These are phyloP conservation scores for Blastomussa wellsi DNA, from an alignment of 92 coral and sea anemone genomes.

Conservation along the genomic window DNA sequence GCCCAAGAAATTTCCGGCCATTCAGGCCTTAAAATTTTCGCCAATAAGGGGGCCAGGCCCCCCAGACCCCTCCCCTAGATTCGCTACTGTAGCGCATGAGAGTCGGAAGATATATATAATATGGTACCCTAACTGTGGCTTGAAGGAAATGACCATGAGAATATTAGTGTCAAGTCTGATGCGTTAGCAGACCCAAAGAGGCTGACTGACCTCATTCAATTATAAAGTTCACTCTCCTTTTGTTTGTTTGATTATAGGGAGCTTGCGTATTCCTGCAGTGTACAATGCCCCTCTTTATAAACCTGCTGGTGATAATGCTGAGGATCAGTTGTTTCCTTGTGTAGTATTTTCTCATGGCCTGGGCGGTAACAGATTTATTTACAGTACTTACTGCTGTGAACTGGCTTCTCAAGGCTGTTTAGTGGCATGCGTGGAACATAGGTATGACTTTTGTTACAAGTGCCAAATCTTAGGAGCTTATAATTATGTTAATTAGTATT, in stretches of 20 bases:
- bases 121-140: no score
- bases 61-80: no score
- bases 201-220: not conserved
- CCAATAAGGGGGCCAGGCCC: no score
- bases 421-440: conserved; percentile 93
- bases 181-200: no score
- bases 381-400: conserved; percentile 85
- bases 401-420: conserved; percentile 94
- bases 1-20: no score
- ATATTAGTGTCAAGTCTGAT: no score
- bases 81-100: no score
- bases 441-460: conserved; percentile 42
- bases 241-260: conserved; percentile 44
- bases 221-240: not conserved
- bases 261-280: conserved; percentile 67
- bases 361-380: conserved; percentile 81
- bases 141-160: no score
- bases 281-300: conserved; percentile 71
- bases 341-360: conserved; percentile 92
- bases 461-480: no score
- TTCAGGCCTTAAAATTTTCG: no score
- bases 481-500: no score
- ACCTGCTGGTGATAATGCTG: conserved; percentile 4
- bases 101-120: no score
- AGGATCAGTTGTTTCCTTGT: conserved; percentile 69